phyloP scores from a whole-genome alignment of 1,140 invertebrate species.

The Dinothrombium tinctorium region DNA sequence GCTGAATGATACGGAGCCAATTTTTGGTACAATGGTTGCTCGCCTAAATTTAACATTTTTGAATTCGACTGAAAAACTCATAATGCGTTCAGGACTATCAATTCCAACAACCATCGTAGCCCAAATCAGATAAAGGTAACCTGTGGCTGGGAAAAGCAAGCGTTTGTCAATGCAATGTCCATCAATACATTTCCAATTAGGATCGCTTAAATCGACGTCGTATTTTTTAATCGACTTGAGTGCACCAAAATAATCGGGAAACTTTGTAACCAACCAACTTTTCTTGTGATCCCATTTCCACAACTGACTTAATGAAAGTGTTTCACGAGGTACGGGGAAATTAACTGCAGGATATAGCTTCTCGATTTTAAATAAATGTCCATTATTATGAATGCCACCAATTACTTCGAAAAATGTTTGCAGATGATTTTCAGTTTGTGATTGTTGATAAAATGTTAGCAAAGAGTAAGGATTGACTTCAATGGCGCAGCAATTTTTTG shows the following conservation, averaged over 20 bases:
- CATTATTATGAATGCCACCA: too few species aligned
- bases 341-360: conserved; percentile 45
- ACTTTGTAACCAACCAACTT: conserved; percentile 47
- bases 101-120: conserved; percentile 66
- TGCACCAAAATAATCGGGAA: conserved; percentile 35
- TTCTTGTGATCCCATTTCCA: conserved; percentile 71
- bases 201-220: conserved; percentile 41
- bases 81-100: conserved; percentile 1
- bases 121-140: conserved; percentile 77
- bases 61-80: conserved; percentile 27
- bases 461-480: too few species aligned
- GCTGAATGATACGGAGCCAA: not conserved
- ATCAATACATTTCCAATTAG: conserved; percentile 39
- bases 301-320: conserved; percentile 55
- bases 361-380: too few species aligned
- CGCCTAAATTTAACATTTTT: conserved; percentile 67
- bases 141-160: conserved; percentile 80
- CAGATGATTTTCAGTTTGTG: too few species aligned
- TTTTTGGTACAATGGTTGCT: conserved; percentile 34
- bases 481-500: too few species aligned
- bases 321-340: conserved; percentile 68
- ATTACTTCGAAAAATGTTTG: too few species aligned
- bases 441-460: too few species aligned
- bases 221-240: conserved; percentile 34
- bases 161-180: conserved; percentile 84